Percentiles rank a stretch among this genome's conserved stretches.
Evolutionary conservation across 2,113 vertebrate species (phyloP).

Genomic region (Physeter macrocephalus): DNA sequence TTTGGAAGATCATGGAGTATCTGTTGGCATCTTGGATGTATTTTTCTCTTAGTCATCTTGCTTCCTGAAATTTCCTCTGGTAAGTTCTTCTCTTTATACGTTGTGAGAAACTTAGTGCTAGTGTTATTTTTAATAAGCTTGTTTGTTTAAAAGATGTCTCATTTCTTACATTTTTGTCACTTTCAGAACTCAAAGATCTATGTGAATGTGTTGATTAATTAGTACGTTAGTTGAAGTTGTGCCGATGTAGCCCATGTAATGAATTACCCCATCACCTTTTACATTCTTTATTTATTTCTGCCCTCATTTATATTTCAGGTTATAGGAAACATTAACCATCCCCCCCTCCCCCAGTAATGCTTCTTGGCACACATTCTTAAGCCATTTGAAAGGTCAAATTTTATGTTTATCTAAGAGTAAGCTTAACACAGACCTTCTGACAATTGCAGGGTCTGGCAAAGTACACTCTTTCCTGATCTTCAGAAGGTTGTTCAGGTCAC

Average conservation of each 20-base stretch:
- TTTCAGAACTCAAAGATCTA: constrained; percentile 48
- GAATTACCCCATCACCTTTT: background rate
- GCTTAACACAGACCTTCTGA: background rate
- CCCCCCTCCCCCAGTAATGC: background rate
- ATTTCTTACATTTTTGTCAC: background rate
- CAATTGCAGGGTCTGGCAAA: constrained; percentile 20
- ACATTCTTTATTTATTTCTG: constrained; percentile 17
- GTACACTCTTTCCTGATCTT: constrained; percentile 48
- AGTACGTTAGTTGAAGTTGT: background rate
- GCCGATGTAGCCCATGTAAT: background rate
- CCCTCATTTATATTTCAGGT: background rate
- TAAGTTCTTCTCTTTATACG: constrained; percentile 73
- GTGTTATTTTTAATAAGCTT: background rate
- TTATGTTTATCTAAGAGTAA: background rate
- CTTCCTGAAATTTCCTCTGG: constrained; percentile 72
- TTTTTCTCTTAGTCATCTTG: constrained; percentile 63
- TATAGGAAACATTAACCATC: background rate
- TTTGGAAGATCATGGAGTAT: constrained; percentile 74
- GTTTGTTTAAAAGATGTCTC: background rate
- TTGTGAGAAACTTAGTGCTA: background rate
- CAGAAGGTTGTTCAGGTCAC: constrained; percentile 27
- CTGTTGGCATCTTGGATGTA: constrained; percentile 53
- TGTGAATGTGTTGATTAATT: background rate
- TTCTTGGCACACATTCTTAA: background rate
- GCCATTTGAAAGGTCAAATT: background rate